Conservation (phyloP, 1,140 invertebrate genomes). For the Ylistrum balloti region DNA sequence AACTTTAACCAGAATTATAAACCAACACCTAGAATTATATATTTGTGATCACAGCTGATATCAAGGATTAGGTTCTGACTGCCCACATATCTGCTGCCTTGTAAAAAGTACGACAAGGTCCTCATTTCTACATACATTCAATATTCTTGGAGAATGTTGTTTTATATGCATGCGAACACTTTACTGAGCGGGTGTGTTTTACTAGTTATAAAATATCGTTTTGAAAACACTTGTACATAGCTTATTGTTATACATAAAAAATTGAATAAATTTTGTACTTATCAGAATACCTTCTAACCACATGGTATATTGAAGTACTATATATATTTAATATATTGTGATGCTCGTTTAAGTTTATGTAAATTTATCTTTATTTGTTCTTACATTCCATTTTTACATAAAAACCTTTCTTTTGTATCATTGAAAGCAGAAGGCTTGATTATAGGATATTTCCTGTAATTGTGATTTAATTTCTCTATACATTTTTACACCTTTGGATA, state of each 20-base stretch:
- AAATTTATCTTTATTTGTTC: neutral
- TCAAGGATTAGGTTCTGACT: neutral
- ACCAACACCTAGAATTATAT: neutral
- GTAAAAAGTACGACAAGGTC: neutral
- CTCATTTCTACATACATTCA: neutral
- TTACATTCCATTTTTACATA: neutral
- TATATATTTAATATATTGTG: slow-evolving; percentile 26
- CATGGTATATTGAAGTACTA: neutral
- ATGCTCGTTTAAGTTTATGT: neutral
- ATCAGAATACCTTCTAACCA: neutral
- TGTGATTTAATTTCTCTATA: neutral
- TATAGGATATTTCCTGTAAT: neutral
- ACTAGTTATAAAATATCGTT: neutral
- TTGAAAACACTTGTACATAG: slow-evolving; percentile 28
- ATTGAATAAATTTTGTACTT: neutral
- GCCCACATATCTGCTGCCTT: neutral
- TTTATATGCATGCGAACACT: neutral
- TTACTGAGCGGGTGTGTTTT: neutral
- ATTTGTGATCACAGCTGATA: neutral
- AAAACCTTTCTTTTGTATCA: neutral
- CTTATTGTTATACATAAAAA: neutral
- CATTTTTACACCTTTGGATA: no score
- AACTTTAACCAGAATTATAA: neutral
- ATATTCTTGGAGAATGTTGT: neutral
- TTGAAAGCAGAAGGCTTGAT: slow-evolving; percentile 28